Conservation (phyloP, 2,888 invertebrate genomes). For the Cheiracanthium punctorium region DNA sequence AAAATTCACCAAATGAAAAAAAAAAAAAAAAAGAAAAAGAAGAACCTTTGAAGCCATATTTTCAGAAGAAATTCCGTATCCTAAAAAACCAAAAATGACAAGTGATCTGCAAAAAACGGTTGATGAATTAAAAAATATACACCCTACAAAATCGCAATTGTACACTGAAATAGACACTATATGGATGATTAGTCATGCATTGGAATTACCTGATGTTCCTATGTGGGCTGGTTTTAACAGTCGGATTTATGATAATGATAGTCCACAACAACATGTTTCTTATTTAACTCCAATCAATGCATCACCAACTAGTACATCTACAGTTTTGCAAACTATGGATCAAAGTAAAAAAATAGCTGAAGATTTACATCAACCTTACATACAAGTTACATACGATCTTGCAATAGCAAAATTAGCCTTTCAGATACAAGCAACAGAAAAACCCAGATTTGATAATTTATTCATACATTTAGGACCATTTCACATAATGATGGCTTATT, state of each 20-base stretch:
- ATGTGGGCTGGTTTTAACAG: too few relatives aligned
- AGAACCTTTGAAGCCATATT: neutral
- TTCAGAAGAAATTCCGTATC: neutral
- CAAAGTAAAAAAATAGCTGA: neutral
- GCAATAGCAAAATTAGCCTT: neutral
- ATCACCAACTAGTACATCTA: neutral
- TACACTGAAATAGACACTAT: too few relatives aligned
- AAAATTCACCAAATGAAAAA: neutral
- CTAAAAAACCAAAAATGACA: constrained; percentile 2
- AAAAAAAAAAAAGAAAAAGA: neutral
- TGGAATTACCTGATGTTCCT: too few relatives aligned
- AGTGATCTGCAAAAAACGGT: neutral
- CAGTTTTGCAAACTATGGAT: neutral
- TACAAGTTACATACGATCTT: neutral
- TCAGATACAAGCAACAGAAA: neutral
- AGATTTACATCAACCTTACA: neutral
- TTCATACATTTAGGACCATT: neutral
- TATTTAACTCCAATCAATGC: neutral
- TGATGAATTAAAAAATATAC: neutral
- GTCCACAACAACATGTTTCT: neutral
- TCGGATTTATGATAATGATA: too few relatives aligned
- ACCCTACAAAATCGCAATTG: too few relatives aligned
- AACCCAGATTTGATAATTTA: neutral
- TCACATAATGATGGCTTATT: neutral
- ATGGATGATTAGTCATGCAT: too few relatives aligned